Evolutionary conservation across 2,888 invertebrate genomes (phyloP), one percentile per base, ranked within the genome.

Genomic region (Clivina fossor): DNA sequence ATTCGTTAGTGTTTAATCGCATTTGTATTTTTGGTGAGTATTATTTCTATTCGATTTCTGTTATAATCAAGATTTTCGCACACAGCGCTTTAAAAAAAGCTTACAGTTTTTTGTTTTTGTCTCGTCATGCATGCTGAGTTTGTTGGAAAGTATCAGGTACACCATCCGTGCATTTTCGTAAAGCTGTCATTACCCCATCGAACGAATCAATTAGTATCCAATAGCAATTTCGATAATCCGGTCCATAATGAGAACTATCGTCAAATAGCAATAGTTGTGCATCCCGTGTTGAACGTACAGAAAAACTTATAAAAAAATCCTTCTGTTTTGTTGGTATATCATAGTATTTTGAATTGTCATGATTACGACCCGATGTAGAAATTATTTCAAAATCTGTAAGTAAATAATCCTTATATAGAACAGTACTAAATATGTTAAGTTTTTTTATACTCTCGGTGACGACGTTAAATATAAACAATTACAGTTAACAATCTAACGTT

Each of bases 181-280:
- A 19, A 3, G 13, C 19, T 37, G 53, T 35, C 13, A 13, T 19
- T n/a, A 32, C 19, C 7, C 1, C 2, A 35, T 44, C n/a, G 41
- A 41, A 44, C 15, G 35, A 43, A 44, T 53, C 53, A 18, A 53
- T 44, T 11, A 53, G 16, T 26, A 53, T 53, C 44, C 44, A 53
- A 24, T 53, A 53, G 44, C 4, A 1, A 11, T 2, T 5, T 2
- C 8, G 40, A 13, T 13, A 1, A 15, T 35, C 7, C 26, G n/a
- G n/a, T 16, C 26, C 33, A 30, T 1, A 7, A 7, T 5, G n/a
- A n/a, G 7, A n/a, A n/a, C n/a, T n/a, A n/a, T n/a, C 2, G 20
- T 16, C 20, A 37, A 43, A 53, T 13, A 53, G 28, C 18, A 53
- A 20, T 18, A 53, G 32, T 8, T 53, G 53, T 26, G 44, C 44